Conservation (phyloP, 2,888 invertebrate species). For the Drosophila tripunctata region DNA sequence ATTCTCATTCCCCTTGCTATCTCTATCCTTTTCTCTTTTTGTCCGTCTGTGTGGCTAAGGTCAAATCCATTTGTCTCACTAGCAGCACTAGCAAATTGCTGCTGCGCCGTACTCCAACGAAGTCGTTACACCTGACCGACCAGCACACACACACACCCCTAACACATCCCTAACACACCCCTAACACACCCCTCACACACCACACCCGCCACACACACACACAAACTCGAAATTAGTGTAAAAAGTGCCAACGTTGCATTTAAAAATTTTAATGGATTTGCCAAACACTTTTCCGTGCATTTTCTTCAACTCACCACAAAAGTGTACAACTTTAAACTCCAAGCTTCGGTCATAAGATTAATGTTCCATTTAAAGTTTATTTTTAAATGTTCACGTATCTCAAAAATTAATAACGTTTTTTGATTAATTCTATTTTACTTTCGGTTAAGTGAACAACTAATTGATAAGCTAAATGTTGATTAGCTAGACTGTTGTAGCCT, state of each 20-base stretch:
- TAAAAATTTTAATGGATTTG: conserved; percentile 75
- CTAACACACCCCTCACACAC: conserved; percentile 10
- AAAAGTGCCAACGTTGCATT: conserved; percentile 77
- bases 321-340: conserved; percentile 31
- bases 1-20: not conserved
- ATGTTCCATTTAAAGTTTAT: not conserved
- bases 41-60: conserved; percentile 66
- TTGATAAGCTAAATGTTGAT: too few relatives aligned
- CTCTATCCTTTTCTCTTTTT: not conserved
- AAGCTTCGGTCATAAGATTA: not conserved
- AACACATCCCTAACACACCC: conserved; percentile 8
- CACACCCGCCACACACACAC: not conserved
- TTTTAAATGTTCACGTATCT: too few relatives aligned
- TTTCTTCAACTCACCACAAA: conserved; percentile 25
- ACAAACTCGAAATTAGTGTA: conserved; percentile 63
- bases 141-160: conserved; percentile 27
- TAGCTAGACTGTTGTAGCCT: too few relatives aligned
- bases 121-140: conserved; percentile 70
- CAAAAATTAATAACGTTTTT: not conserved
- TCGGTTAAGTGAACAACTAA: too few relatives aligned
- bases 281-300: conserved; percentile 23
- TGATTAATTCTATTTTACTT: not conserved
- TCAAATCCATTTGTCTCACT: conserved; percentile 79
- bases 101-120: conserved; percentile 64
- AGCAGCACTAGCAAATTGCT: conserved; percentile 79